Evolutionary conservation across 2,888 invertebrate species (phyloP).

Genomic region (Leptopilina drosophilae): DNA sequence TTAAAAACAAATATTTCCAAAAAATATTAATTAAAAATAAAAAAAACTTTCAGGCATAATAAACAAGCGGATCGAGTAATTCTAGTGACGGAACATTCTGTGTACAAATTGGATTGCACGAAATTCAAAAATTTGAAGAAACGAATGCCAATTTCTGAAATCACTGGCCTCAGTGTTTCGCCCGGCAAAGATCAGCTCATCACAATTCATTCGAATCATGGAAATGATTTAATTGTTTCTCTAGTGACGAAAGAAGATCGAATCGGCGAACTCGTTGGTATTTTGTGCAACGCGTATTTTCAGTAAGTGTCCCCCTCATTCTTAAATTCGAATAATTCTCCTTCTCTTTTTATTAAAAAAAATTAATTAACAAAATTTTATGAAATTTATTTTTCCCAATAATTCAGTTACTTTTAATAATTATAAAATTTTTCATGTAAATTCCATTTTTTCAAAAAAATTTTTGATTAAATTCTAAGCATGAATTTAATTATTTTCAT

Average conservation of each 20-base stretch:
- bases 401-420: too few relatives aligned
- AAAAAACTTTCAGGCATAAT: conserved; percentile 78
- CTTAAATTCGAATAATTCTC: neutral
- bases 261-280: conserved; percentile 92
- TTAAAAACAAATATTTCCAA: too few relatives aligned
- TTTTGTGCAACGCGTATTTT: conserved; percentile 86
- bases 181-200: conserved; percentile 92
- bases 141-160: conserved; percentile 88
- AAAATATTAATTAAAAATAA: neutral
- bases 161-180: conserved; percentile 91
- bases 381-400: too few relatives aligned
- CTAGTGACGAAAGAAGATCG: conserved; percentile 84
- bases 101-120: conserved; percentile 91
- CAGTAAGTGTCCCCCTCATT: conserved; percentile 81
- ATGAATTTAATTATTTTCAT: too few relatives aligned
- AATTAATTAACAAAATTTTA: too few relatives aligned
- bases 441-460: too few relatives aligned
- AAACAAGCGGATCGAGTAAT: conserved; percentile 93
- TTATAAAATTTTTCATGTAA: too few relatives aligned
- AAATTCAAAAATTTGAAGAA: conserved; percentile 93
- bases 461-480: too few relatives aligned
- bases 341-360: neutral
- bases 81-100: conserved; percentile 88
- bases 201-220: conserved; percentile 90
- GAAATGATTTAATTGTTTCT: conserved; percentile 94